A percentile compares a stretch with the other conserved stretches of the same genome.
Evolutionary conservation across 2,113 vertebrate species (phyloP).

Genomic region (Microtus ochrogaster): DNA sequence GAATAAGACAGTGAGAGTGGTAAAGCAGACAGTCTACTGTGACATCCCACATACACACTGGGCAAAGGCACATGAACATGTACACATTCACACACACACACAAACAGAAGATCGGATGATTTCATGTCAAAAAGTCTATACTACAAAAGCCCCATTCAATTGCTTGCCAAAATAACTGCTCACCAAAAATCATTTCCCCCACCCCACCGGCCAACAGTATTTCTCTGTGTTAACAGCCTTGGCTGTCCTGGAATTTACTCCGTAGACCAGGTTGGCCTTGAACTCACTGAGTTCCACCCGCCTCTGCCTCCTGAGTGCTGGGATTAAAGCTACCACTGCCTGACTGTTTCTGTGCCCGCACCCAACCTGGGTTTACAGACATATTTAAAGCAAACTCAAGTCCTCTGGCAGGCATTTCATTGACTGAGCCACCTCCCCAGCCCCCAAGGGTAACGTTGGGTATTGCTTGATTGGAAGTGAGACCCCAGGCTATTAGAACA

Average conservation of each 20-base stretch:
- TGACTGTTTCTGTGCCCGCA: neutral
- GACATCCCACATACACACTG: no score
- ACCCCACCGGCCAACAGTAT: neutral
- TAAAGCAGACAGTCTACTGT: neutral
- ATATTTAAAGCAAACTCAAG: neutral
- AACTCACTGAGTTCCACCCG: neutral
- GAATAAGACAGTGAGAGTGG: neutral
- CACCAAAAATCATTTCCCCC: neutral
- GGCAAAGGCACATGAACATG: neutral
- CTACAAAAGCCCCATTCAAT: neutral
- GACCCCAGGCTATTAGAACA: neutral
- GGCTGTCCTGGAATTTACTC: neutral
- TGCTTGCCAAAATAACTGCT: neutral
- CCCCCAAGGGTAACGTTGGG: neutral
- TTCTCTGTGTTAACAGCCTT: neutral
- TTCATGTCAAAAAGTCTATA: no score
- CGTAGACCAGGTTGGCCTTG: neutral
- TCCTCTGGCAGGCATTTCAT: neutral
- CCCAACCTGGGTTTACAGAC: neutral
- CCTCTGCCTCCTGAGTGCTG: neutral
- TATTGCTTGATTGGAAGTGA: no score
- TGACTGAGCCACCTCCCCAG: neutral
- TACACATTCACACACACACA: neutral
- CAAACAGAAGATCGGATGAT: no score
- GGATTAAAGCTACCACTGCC: neutral